Base-by-base conservation (phyloP, 1,140 invertebrate species). In the Penaeus vannamei region DNA sequence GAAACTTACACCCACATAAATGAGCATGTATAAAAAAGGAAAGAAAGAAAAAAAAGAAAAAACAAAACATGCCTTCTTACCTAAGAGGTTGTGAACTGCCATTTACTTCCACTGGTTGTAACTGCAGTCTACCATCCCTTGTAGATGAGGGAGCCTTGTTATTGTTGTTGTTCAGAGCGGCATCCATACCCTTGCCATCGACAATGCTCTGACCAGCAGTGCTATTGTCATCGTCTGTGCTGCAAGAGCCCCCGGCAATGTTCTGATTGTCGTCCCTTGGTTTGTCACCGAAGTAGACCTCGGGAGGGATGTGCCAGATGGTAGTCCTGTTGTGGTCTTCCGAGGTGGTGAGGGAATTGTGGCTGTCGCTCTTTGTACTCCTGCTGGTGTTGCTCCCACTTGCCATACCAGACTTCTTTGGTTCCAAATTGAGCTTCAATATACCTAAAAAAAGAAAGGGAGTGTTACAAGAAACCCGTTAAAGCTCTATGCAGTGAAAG, bases 401-500 rank as follows among this genome's bases (percentile, higher is more conserved):
- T 19, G 62, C 60, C 23, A 77, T 81, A 23, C 80, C 83, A 59
- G 85, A 80, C 80, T 89, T 89, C 72, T 89, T 89, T 72, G 87
- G 87, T 80, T 89, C 87, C 29, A 89, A 42, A 81, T 89, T 84
- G 19, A 89, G 87, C 72, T 84, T 89, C 83, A 89, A 84, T 36
- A 89, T 61, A 89, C 87, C 87, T 89, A 61, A 29, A 79, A 64
- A 59, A 32, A 66, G 12, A 10, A 32, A 23, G n/a, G 29, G 19
- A 26, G n/a, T 32, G 46, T 26, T 32, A 84, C 26, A 20, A 64
- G 42, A 20, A 26, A 83, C 20, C 29, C 32, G 53, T 53, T 12
- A 53, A 10, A 17, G 42, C 10, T 46, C 3, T 10, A n/a, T n/a
- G n/a, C n/a, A n/a, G 14, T 53, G 17, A 53, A 17, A 53, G 53